Evolutionary conservation across 2,797 vertebrate species (phyloP).

Genomic region (Anabas testudineus): DNA sequence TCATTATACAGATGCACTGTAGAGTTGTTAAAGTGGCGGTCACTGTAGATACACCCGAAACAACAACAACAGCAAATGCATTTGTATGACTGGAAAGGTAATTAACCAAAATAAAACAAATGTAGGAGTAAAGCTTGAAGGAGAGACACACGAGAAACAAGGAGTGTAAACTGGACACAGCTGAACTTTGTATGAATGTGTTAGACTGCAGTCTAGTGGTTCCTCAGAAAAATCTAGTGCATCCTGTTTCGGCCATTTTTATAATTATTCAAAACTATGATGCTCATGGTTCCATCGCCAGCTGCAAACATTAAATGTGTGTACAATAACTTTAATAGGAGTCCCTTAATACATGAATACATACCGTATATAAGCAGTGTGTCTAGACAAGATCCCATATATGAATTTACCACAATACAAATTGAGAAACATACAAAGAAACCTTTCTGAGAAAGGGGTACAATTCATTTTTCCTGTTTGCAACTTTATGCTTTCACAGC

Average conservation of each 20-base stretch:
- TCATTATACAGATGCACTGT: background rate
- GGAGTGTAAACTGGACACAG: background rate
- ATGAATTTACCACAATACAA: background rate
- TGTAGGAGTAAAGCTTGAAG: background rate
- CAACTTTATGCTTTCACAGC: constrained; percentile 24
- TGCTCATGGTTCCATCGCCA: too few species aligned
- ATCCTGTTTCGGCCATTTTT: background rate
- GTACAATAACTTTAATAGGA: too few species aligned
- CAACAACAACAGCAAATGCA: too few species aligned
- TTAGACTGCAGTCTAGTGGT: background rate
- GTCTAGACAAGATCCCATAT: too few species aligned
- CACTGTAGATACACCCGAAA: background rate
- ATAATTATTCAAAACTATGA: too few species aligned
- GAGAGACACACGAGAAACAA: background rate
- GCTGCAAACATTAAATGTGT: too few species aligned
- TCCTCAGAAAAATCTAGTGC: background rate
- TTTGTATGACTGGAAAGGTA: too few species aligned
- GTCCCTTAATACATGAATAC: background rate
- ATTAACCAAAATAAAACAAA: background rate
- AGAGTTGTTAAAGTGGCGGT: background rate
- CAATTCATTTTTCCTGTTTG: background rate
- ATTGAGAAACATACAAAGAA: background rate
- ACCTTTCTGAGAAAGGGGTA: background rate
- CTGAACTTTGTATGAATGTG: background rate
- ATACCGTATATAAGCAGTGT: background rate